phyloP scores from a whole-genome alignment of 1,140 invertebrate species.

The Pinna nobilis region DNA sequence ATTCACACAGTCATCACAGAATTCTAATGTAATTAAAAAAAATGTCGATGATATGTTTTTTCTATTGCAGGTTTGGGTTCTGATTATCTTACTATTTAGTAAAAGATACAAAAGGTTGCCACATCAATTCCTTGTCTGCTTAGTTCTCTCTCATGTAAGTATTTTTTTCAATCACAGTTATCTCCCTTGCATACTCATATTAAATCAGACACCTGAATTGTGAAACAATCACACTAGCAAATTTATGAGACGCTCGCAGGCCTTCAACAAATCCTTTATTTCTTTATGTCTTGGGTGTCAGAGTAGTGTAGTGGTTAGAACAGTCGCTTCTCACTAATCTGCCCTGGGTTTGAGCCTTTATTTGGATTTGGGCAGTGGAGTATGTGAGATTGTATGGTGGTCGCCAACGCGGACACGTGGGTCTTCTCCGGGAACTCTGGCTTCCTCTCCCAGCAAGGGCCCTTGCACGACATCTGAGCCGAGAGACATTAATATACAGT shows the following conservation, averaged over 20 bases:
- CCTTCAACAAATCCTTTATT: constrained; percentile 82
- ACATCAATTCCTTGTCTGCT: constrained; percentile 83
- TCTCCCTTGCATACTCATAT: constrained; percentile 70
- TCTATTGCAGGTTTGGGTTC: constrained; percentile 81
- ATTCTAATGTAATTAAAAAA: not conserved
- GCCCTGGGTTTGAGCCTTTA: too few species aligned
- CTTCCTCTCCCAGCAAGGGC: too few species aligned
- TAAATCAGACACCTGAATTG: constrained; percentile 81
- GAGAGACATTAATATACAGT: too few species aligned
- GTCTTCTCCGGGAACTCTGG: too few species aligned
- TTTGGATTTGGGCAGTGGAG: too few species aligned
- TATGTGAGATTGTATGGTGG: too few species aligned
- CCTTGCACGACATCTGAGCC: too few species aligned
- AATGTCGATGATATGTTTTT: constrained; percentile 40
- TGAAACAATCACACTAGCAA: constrained; percentile 80
- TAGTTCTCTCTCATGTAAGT: constrained; percentile 85
- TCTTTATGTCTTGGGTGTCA: constrained; percentile 83
- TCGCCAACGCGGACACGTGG: too few species aligned
- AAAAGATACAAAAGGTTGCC: constrained; percentile 87
- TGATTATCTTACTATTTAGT: constrained; percentile 85
- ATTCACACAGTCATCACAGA: too few species aligned
- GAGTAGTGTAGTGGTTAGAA: too few species aligned
- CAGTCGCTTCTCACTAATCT: too few species aligned
- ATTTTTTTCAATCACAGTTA: not conserved
- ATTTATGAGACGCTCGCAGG: constrained; percentile 53